Percentiles rank a stretch among this genome's conserved stretches.
Evolutionary conservation across 1,140 invertebrate genomes (phyloP).

Genomic region (Mizuhopecten yessoensis): DNA sequence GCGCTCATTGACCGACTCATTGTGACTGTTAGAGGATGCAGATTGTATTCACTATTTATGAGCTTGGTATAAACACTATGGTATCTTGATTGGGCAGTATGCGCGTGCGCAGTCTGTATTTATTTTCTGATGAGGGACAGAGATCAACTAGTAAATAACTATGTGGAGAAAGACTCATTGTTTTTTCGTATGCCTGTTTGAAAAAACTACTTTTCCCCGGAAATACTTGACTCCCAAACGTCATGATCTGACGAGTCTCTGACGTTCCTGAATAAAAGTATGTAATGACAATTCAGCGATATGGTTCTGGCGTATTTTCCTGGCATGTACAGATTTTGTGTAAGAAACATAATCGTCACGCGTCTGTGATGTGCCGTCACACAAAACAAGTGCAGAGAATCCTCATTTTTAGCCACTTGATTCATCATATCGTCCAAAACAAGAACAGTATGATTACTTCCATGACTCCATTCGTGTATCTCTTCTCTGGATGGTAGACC

Average conservation of each 20-base stretch:
- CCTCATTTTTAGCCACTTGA: too few species aligned
- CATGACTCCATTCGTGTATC: too few species aligned
- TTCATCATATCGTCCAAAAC: too few species aligned
- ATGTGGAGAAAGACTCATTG: neutral
- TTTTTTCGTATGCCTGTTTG: too few species aligned
- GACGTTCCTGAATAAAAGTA: slow-evolving; percentile 52
- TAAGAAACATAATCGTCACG: too few species aligned
- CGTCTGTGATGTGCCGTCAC: too few species aligned
- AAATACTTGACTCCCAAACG: slow-evolving; percentile 56
- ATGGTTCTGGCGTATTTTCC: slow-evolving; percentile 49
- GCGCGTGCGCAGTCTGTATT: slow-evolving; percentile 54
- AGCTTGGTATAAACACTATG: slow-evolving; percentile 49
- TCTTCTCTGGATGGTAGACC: slow-evolving; percentile 47
- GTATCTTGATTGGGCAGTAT: slow-evolving; percentile 56
- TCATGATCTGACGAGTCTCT: slow-evolving; percentile 48
- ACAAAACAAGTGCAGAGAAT: too few species aligned
- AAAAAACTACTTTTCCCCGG: too few species aligned
- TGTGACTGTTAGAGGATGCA: neutral
- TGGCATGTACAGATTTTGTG: slow-evolving; percentile 55
- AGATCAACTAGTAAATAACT: slow-evolving; percentile 56
- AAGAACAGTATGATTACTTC: too few species aligned
- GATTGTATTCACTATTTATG: neutral
- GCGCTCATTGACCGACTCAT: slow-evolving; percentile 50
- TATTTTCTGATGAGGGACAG: neutral
- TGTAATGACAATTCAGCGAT: too few species aligned